phyloP scores from a whole-genome alignment of 2,797 vertebrate genomes.

The Adelosebastes latens region DNA sequence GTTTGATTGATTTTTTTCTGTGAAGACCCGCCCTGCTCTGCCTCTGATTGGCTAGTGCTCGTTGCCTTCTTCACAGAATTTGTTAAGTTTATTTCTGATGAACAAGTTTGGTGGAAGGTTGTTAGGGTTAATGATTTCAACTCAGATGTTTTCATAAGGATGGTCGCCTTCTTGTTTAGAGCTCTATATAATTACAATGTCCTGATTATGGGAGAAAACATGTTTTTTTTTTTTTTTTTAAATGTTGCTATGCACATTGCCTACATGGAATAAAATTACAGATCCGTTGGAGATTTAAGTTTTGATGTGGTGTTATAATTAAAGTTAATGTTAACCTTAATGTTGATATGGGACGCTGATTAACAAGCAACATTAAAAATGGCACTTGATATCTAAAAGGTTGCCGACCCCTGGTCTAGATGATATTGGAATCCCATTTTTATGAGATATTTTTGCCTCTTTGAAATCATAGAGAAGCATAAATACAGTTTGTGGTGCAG shows the following conservation, averaged over 20 bases:
- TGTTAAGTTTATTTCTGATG: not conserved
- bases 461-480: not conserved
- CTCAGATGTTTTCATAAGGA: not conserved
- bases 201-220: not conserved
- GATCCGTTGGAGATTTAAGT: not conserved
- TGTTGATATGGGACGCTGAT: not conserved
- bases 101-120: not conserved
- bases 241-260: not conserved
- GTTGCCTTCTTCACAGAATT: not conserved
- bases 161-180: not conserved
- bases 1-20: not conserved
- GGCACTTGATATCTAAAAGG: not conserved
- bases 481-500: constrained; percentile 1
- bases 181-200: not conserved
- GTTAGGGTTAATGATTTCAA: not conserved
- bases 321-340: not conserved
- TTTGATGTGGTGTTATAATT: not conserved
- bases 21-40: not conserved
- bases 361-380: not conserved
- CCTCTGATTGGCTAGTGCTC: not conserved
- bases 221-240: no score
- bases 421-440: constrained; percentile 5
- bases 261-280: not conserved
- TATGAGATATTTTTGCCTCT: not conserved
- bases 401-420: not conserved